A percentile compares a stretch with the other conserved stretches of the same genome.
phyloP scores from a whole-genome alignment of 2,113 vertebrate species.

The Etheostoma cragini region DNA sequence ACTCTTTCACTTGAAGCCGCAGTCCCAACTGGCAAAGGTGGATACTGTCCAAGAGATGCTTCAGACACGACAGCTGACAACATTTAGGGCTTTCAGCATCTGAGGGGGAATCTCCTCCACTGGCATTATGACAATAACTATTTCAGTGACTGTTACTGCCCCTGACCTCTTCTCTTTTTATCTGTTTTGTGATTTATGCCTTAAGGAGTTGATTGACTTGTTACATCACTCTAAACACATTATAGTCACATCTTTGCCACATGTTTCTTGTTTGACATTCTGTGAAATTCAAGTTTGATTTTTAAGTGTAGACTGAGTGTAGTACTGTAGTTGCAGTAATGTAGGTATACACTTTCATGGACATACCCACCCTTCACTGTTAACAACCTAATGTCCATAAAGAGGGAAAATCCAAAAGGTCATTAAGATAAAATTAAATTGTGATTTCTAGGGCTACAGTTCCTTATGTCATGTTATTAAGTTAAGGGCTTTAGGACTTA shows the following conservation, averaged over 20 bases:
- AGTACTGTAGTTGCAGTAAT: not conserved
- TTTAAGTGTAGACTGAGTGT: not conserved
- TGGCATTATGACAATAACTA: constrained; percentile 19
- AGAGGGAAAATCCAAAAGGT: constrained; percentile 26
- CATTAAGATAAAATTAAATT: constrained; percentile 12
- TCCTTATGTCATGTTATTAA: constrained; percentile 6
- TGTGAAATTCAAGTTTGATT: not conserved
- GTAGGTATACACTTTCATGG: not conserved
- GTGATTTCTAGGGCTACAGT: constrained; percentile 3
- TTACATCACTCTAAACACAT: constrained; percentile 12
- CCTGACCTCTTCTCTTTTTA: not conserved
- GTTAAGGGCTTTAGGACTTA: constrained; percentile 3
- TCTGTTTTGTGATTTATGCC: constrained; percentile 15
- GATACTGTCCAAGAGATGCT: constrained; percentile 24
- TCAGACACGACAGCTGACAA: constrained; percentile 35
- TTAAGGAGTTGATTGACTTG: not conserved
- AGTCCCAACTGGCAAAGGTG: constrained; percentile 17
- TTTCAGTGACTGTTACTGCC: constrained; percentile 14
- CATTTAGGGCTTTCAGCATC: constrained; percentile 5
- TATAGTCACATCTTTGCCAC: not conserved
- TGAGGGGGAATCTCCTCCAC: constrained; percentile 2
- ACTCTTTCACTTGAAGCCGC: constrained; percentile 17
- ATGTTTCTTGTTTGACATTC: not conserved
- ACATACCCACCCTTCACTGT: constrained; percentile 14
- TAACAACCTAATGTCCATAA: not conserved